phyloP scores from a whole-genome alignment of 2,888 invertebrate genomes.

The Melolontha melolontha region DNA sequence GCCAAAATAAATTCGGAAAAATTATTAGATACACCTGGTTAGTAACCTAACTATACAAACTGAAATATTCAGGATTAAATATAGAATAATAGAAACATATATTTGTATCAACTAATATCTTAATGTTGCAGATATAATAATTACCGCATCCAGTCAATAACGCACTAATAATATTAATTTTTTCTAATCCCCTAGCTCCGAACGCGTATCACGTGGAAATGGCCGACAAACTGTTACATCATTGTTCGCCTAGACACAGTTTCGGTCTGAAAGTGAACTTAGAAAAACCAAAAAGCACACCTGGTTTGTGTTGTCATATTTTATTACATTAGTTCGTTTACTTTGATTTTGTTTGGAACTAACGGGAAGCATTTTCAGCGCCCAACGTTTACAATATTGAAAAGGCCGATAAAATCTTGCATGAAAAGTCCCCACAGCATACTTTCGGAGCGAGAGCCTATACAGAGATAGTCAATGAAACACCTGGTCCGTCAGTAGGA shows the following conservation, averaged over 20 bases:
- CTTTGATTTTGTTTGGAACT: not conserved
- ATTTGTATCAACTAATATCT: no score
- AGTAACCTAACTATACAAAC: constrained; percentile 54
- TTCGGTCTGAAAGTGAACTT: constrained; percentile 71
- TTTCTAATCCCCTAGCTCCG: constrained; percentile 42
- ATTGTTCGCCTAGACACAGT: constrained; percentile 72
- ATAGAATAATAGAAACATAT: no score
- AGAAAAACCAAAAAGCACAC: constrained; percentile 70
- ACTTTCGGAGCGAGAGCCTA: constrained; percentile 77
- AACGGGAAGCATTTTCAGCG: constrained; percentile 66
- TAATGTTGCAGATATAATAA: not conserved
- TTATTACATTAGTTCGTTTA: not conserved
- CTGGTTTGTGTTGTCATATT: constrained; percentile 56
- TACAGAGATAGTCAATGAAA: constrained; percentile 70
- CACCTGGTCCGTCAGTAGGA: constrained; percentile 68
- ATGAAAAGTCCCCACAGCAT: constrained; percentile 72
- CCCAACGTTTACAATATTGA: constrained; percentile 85
- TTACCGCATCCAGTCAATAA: constrained; percentile 3
- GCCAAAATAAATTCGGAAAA: constrained; percentile 69
- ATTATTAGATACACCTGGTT: constrained; percentile 72
- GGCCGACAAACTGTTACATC: constrained; percentile 70
- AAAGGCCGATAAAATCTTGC: constrained; percentile 68
- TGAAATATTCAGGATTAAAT: not conserved
- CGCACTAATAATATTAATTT: constrained; percentile 3
- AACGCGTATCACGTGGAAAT: constrained; percentile 63